Evolutionary conservation across 2,888 invertebrate species (phyloP), one percentile per base, ranked within the genome.

Genomic region (Folsomia candida): DNA sequence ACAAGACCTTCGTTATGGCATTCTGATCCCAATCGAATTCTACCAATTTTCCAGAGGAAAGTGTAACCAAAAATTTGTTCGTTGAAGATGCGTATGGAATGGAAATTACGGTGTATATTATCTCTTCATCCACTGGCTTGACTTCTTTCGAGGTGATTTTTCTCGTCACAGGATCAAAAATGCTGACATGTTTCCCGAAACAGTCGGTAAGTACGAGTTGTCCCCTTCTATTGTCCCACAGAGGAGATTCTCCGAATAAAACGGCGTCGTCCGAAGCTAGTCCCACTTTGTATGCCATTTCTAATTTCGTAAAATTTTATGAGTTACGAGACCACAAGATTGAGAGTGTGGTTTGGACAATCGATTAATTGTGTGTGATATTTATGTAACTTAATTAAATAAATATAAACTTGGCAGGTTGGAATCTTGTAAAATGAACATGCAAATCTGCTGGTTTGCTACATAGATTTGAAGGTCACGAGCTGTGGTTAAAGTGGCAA

Each of bases 151-250:
- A 22, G 22, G n/a, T n/a, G 9, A 47, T 2, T 24, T 18, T 25
- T 47, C 37, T 6, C 11, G 63, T 20, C 22, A 22, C 22, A 18
- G 63, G 63, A 47, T 63, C 63, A 27, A 63, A 63, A 11, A 63
- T 63, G 20, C 1, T 22, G 2, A 37, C 20, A 22, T 28, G 22
- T 37, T 63, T 63, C 0, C n/a, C 47, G 2, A 63, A 47, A 20
- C 1, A 11, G 25, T 63, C 63, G 6, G 47, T 47, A 37, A 63
- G 20, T 1, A 29, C 20, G 11, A 63, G 47, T n/a, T 28, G 24
- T 11, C 28, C 28, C 37, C 63, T 20, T 24, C 63, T 28, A 1
- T n/a, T n/a, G 22, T 63, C 63, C 63, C 63, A 63, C 20, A 63
- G 22, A 1, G 63, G 63, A 37, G 28, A 29, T 29, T 63, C 63